Conservation (phyloP, 37 sponge, comb jelly and placozoan genomes). For the Beroe ovata region DNA sequence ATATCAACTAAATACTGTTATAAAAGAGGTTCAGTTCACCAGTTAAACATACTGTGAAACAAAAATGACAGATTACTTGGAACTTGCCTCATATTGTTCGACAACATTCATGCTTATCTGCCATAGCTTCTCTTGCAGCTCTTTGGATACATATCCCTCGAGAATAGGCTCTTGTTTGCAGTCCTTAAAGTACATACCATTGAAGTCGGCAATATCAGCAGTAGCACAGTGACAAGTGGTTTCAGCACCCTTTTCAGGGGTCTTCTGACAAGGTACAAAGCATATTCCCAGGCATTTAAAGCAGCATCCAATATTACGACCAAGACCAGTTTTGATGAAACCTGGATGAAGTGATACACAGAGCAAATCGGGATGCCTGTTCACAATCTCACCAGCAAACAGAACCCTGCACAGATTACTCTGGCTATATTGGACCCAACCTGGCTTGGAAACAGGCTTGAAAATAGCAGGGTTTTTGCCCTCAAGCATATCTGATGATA, state of each 20-base stretch:
- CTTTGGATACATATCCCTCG: background rate
- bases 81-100: background rate
- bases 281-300: background rate
- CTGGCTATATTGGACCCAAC: background rate
- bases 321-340: background rate
- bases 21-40: no score
- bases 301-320: background rate
- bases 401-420: background rate
- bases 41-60: no score
- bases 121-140: constrained; percentile 39
- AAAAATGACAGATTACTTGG: no score
- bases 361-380: background rate
- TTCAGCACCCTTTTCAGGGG: constrained; percentile 32
- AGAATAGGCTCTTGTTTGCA: background rate
- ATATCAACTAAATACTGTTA: no score
- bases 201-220: background rate
- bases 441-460: background rate
- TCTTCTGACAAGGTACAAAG: background rate
- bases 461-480: constrained; percentile 19
- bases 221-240: constrained; percentile 57
- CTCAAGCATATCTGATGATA: background rate
- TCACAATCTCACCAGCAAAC: background rate
- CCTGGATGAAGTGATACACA: constrained; percentile 21
- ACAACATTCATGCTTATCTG: constrained; percentile 17
- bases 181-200: constrained; percentile 3